Percentiles rank a stretch among this genome's conserved stretches.
Evolutionary conservation across 2,888 invertebrate genomes (phyloP).

Genomic region (Ochlodes sylvanus): DNA sequence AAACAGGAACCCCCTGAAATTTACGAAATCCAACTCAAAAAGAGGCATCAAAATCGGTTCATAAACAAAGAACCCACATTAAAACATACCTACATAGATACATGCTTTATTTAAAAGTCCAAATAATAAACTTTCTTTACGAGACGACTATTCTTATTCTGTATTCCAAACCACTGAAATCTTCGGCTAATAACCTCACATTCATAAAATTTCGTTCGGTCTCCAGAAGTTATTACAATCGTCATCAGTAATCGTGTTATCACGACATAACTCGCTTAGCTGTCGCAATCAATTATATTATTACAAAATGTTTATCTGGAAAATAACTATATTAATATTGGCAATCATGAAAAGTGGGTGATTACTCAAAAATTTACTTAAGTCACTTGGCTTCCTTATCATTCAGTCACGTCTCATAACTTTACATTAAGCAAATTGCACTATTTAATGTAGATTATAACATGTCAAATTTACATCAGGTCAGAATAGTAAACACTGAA

Average conservation of each 20-base stretch:
- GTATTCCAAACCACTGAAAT: too few relatives aligned
- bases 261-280: neutral
- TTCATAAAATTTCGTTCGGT: neutral
- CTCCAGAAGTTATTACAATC: neutral
- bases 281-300: constrained; percentile 20
- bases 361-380: constrained; percentile 23
- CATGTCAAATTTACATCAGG: constrained; percentile 4
- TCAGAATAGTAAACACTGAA: constrained; percentile 10
- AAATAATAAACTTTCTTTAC: too few relatives aligned
- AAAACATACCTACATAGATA: too few relatives aligned
- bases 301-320: constrained; percentile 24
- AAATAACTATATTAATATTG: constrained; percentile 20
- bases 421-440: constrained; percentile 6
- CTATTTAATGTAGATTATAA: constrained; percentile 16
- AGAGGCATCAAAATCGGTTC: too few relatives aligned
- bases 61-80: too few relatives aligned
- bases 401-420: constrained; percentile 8
- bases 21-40: too few relatives aligned
- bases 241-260: neutral
- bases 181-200: too few relatives aligned
- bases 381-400: constrained; percentile 17
- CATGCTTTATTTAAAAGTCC: too few relatives aligned
- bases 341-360: constrained; percentile 20
- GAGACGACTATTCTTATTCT: too few relatives aligned
- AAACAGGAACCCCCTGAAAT: too few relatives aligned